Base-by-base conservation (phyloP, 2,888 invertebrate species). In the Hydroisotoma schaefferi region DNA sequence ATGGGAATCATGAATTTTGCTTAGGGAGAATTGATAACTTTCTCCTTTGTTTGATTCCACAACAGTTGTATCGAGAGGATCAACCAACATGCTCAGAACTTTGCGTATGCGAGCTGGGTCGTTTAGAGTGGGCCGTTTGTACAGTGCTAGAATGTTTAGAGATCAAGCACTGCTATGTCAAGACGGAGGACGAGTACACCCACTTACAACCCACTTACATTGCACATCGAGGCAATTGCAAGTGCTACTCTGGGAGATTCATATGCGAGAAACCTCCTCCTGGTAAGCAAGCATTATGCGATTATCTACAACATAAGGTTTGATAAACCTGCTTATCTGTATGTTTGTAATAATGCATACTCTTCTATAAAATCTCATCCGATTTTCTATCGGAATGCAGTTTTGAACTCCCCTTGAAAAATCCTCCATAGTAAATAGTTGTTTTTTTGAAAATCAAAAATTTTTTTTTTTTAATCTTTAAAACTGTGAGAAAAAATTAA, bases 141-240 rank as follows among this genome's bases (percentile, higher is more conserved):
- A 88, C 90, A 78, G 89, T 90, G 73, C 87, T 92, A 69, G 71
- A 73, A 33, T 93, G 92, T 78, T 88, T 92, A 49, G 87, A 90
- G 54, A 83, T 89, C 52, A 88, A 87, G 62, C 88, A 90, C 2
- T 93, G 92, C 79, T 88, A 90, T 72, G 90, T 90, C 12, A 86
- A 90, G 67, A 59, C 58, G 47, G 85, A 90, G 72, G 92, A 92
- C 52, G 88, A 88, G 78, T 93, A 91, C 81, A 89, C 89, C 75
- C 93, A 93, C 78, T 88, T 89, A 38, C 88, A 90, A 2, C 91
- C 92, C 6, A 88, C 90, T 56, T 92, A 90, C 80, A 90, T 90
- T 78, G 92, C 92, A 8, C 90, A 87, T 77, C 83, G 91, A 40
- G 91, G 92, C 40, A 84, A 90, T 61, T 93, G 93, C 78, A 85